Base-by-base conservation (phyloP, 2,797 vertebrate species). In the Sebastes wilsoni region DNA sequence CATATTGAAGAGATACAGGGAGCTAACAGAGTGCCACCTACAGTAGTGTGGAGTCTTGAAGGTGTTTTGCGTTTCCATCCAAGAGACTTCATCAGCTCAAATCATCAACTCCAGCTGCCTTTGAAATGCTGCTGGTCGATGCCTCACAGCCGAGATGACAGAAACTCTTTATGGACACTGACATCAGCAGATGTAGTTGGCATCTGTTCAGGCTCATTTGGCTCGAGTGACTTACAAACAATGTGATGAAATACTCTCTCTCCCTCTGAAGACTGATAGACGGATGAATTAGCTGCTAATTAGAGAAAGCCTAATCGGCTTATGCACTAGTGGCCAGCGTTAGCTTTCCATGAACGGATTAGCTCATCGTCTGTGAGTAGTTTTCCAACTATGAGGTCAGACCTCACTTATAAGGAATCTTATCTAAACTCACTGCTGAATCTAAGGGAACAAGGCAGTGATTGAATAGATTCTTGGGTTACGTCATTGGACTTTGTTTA, bases 251-350 rank as follows among this genome's bases (percentile, higher is more conserved):
- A 67, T 34, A 64, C 25, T 49, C n/a, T 2, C 12, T 70, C 46
- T 49, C 18, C 20, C 49, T 52, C 60, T 65, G 1, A 30, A 61
- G 52, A 30, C 69, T 42, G 59, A 61, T 23, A 5, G 34, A 65
- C 18, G 55, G 27, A 70, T 66, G 64, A 80, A 70, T 75, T 30
- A 61, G 72, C 61, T 71, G 42, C 61, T 80, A 84, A 75, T 75
- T 60, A 32, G 36, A 66, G 71, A 73, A 66, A 42, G 54, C 28
- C 13, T 92, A 85, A 91, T 88, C 83, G 25, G 87, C 84, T 92
- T 90, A 89, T 66, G 34, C 25, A 7, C 59, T 38, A 60, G 56
- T 61, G 42, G 72, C 56, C 49, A 66, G 62, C 54, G 52, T 79
- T 87, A 74, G 68, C 81, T 74, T 75, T 89, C 72, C 64, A 32